phyloP scores from a whole-genome alignment of 2,888 invertebrate genomes.

The Icerya purchasi region DNA sequence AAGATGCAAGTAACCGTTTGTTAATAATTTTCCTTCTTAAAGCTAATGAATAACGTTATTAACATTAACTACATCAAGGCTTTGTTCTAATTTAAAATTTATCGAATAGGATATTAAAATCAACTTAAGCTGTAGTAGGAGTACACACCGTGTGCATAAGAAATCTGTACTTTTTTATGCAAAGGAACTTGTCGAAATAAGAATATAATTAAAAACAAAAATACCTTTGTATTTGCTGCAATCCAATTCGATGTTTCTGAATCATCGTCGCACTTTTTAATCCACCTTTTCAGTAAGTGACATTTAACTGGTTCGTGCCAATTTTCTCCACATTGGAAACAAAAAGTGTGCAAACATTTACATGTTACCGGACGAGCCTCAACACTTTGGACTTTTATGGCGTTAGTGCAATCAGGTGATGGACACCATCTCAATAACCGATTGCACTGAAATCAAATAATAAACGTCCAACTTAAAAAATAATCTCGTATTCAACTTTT shows the following conservation, averaged over 20 bases:
- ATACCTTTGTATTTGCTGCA: constrained; percentile 84
- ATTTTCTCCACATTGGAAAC: constrained; percentile 87
- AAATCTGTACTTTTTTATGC: no score
- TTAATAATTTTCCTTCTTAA: no score
- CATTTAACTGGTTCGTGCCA: constrained; percentile 99
- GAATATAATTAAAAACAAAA: no score
- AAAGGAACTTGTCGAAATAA: no score
- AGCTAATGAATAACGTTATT: no score
- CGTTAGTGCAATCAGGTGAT: constrained; percentile 90
- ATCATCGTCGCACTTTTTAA: constrained; percentile 97
- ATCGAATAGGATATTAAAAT: no score
- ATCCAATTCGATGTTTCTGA: constrained; percentile 99
- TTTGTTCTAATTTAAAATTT: no score
- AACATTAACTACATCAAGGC: no score
- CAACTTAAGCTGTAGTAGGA: no score
- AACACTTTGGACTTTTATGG: constrained; percentile 73
- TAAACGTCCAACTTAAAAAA: constrained; percentile 3
- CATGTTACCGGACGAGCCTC: constrained; percentile 83
- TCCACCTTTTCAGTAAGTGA: constrained; percentile 79
- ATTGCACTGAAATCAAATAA: constrained; percentile 50
- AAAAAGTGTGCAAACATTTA: constrained; percentile 79
- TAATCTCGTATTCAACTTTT: neutral
- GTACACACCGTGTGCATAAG: no score
- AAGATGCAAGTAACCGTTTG: no score
- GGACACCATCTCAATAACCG: constrained; percentile 93